Evolutionary conservation across 2,797 vertebrate species (phyloP).

Genomic region (Alauda arvensis): DNA sequence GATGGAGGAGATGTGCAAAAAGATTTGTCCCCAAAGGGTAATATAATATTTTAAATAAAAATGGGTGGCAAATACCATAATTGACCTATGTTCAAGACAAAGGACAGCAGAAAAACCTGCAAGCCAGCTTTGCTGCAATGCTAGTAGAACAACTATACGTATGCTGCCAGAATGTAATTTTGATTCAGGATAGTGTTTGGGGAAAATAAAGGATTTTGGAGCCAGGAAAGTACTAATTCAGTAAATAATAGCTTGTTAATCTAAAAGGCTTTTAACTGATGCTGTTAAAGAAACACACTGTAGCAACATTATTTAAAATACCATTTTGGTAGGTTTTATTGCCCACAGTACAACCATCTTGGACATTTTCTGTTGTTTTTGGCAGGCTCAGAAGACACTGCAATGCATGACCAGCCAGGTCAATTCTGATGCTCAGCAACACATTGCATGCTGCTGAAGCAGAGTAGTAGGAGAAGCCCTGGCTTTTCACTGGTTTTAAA

Average conservation of each 20-base stretch:
- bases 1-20: not conserved
- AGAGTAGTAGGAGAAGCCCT: not conserved
- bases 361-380: slow-evolving; percentile 55
- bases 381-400: slow-evolving; percentile 41
- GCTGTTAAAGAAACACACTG: slow-evolving; percentile 34
- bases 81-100: not conserved
- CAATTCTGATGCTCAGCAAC: slow-evolving; percentile 12
- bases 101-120: not conserved
- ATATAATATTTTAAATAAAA: not conserved
- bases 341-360: slow-evolving; percentile 55
- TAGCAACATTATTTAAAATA: slow-evolving; percentile 58
- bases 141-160: not conserved
- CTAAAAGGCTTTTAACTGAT: slow-evolving; percentile 50
- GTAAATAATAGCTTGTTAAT: slow-evolving; percentile 56
- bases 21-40: not conserved
- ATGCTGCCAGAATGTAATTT: slow-evolving; percentile 18
- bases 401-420: slow-evolving; percentile 33
- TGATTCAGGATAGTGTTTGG: slow-evolving; percentile 28
- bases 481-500: not conserved
- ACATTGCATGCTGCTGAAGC: not conserved
- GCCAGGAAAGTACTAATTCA: slow-evolving; percentile 47
- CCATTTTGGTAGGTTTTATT: slow-evolving; percentile 58
- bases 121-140: not conserved
- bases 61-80: not conserved
- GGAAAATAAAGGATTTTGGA: slow-evolving; percentile 42